Percentiles rank a stretch among this genome's conserved stretches.
phyloP scores from a whole-genome alignment of 2,797 vertebrate species.

The Hybognathus amarus region DNA sequence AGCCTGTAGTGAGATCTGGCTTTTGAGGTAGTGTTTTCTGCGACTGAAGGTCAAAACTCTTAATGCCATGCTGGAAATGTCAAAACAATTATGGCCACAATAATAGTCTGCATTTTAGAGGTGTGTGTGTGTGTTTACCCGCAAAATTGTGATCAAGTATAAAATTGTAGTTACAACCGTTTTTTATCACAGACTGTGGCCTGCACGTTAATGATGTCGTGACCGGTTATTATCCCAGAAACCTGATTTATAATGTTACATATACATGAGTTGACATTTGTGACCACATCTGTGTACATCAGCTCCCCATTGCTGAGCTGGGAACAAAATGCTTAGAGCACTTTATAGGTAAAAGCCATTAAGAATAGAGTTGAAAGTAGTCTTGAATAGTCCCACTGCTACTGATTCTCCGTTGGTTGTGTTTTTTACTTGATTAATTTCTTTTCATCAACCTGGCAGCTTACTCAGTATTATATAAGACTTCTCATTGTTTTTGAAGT shows the following conservation, averaged over 20 bases:
- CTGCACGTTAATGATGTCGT: neutral
- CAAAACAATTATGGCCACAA: constrained; percentile 61
- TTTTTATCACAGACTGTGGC: neutral
- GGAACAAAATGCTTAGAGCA: neutral
- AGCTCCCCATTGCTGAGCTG: neutral
- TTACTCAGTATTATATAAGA: constrained; percentile 72
- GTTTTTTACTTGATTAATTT: constrained; percentile 26
- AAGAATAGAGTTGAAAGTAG: constrained; percentile 45
- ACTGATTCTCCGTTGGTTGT: constrained; percentile 17
- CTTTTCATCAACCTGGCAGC: constrained; percentile 71
- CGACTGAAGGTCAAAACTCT: constrained; percentile 57
- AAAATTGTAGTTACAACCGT: constrained; percentile 47
- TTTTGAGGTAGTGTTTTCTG: constrained; percentile 47
- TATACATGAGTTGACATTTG: constrained; percentile 34
- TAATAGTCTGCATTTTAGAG: constrained; percentile 53
- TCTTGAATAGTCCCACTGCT: constrained; percentile 53
- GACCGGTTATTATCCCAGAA: neutral
- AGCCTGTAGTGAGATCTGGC: constrained; percentile 45
- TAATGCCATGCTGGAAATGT: constrained; percentile 62
- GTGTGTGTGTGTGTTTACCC: constrained; percentile 49
- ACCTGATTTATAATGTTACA: neutral
- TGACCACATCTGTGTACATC: neutral
- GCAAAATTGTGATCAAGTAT: constrained; percentile 62
- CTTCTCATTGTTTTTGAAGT: constrained; percentile 66
- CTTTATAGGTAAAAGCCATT: constrained; percentile 39